These are phyloP conservation scores for Sylvia borin DNA, from an alignment of 2,797 vertebrate genomes.

Conservation along the genomic window DNA sequence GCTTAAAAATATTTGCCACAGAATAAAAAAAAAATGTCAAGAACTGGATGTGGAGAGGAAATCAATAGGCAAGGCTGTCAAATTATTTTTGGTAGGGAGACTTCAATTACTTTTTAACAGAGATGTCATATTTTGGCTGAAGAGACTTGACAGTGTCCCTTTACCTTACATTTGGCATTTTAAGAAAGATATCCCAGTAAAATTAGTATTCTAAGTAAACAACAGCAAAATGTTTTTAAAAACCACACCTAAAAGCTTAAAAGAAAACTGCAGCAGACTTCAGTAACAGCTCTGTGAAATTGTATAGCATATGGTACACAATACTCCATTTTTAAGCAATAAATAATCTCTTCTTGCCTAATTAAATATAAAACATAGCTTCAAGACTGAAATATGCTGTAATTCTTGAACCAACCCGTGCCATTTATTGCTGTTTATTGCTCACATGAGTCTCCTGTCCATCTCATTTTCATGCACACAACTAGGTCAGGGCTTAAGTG, in stretches of 20 bases:
- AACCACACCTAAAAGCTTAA: constrained; percentile 20
- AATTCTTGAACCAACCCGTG: neutral
- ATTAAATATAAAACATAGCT: constrained; percentile 12
- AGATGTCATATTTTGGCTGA: neutral
- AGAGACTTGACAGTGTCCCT: neutral
- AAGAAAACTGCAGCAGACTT: constrained; percentile 10
- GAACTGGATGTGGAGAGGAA: neutral
- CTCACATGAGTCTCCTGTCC: neutral
- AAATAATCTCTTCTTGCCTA: constrained; percentile 23
- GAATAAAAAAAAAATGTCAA: neutral
- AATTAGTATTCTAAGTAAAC: constrained; percentile 45
- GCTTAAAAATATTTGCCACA: neutral
- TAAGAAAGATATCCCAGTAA: constrained; percentile 22
- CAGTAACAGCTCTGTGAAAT: constrained; percentile 10
- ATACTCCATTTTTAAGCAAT: constrained; percentile 43
- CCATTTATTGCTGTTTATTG: neutral
- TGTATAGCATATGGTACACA: constrained; percentile 13
- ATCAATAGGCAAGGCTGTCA: neutral
- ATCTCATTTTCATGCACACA: neutral
- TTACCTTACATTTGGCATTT: constrained; percentile 48
- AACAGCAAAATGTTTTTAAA: constrained; percentile 28
- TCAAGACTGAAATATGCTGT: neutral
- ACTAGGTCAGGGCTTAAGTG: neutral
- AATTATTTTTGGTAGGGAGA: neutral
- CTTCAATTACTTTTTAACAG: neutral